Evolutionary conservation across 2,113 vertebrate species (phyloP), one percentile per base, ranked within the genome.

Genomic region (Echinops telfairi): DNA sequence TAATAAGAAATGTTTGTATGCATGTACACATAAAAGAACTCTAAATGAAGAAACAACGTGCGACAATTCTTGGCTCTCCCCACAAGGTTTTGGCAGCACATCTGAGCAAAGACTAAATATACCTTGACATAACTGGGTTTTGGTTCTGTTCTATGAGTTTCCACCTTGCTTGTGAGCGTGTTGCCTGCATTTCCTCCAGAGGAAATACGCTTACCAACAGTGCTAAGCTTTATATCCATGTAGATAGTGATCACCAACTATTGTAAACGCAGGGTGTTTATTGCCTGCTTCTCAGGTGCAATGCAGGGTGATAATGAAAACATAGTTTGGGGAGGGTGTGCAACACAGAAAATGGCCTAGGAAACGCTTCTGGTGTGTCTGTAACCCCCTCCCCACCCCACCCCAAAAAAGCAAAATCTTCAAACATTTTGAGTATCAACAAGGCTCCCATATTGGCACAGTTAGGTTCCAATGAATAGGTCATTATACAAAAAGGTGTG

Each of bases 71-170:
- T 94, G 96, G 94, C 97, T 88, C 79, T 33, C 53, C 86, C 29
- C 19, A 47, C 43, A 58, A 80, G 60, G 86, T 93, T 94, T 95
- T 97, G 96, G 97, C 96, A 96, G 90, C 93, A 97, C 97, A 96
- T 97, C 96, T 96, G 94, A 97, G 97, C 94, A 81, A 93, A 95
- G 76, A 62, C 92, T 93, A 73, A 95, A 66, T 78, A 94, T 83
- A 92, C 94, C 88, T 94, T 96, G 93, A 96, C 96, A 95, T 96
- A 93, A 92, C 82, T 83, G 20, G 75, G 79, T 29, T 86, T 96
- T 91, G 94, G 93, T 94, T 81, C 80, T 19, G 66, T 95, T 95
- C 94, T 93, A 84, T 81, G 29, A 33, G 86, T 84, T 94, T 78
- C 95, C 95, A 95, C 96, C 96, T 94, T 95, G 8, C 38, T 77